A percentile compares a stretch with the other conserved stretches of the same genome.
Evolutionary conservation across 2,797 vertebrate genomes (phyloP).

Genomic region (Orestias chungarensis): DNA sequence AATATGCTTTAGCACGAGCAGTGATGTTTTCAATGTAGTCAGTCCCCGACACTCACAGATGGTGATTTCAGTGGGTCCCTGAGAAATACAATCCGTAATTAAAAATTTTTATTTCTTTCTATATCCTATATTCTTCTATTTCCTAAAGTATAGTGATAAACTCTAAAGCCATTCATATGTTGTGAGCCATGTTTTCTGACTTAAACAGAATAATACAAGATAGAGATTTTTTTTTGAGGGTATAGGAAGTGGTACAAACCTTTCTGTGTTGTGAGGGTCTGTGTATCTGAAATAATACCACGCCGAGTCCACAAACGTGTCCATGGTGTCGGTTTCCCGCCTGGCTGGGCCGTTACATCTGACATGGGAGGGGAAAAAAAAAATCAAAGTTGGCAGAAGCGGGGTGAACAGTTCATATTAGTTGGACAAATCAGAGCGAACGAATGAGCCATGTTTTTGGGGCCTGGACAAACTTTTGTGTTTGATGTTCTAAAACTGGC

Average conservation of each 20-base stretch:
- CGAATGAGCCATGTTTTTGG: constrained; percentile 40
- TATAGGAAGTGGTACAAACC: constrained; percentile 71
- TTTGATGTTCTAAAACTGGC: constrained; percentile 32
- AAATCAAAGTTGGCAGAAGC: constrained; percentile 31
- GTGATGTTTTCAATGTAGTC: too few species aligned
- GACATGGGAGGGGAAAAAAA: constrained; percentile 15
- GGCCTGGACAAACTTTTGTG: constrained; percentile 39
- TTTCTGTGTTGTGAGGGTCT: constrained; percentile 86
- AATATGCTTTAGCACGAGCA: too few species aligned
- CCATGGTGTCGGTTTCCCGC: constrained; percentile 97
- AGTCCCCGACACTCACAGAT: too few species aligned
- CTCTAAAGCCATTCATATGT: too few species aligned
- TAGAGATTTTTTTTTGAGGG: background rate
- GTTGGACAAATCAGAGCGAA: constrained; percentile 42
- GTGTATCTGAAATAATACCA: constrained; percentile 98
- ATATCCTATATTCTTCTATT: too few species aligned
- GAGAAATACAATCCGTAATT: too few species aligned
- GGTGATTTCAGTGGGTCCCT: too few species aligned
- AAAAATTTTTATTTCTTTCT: too few species aligned
- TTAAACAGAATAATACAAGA: background rate
- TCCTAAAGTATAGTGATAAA: too few species aligned
- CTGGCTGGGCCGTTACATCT: constrained; percentile 88
- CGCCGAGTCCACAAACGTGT: constrained; percentile 96
- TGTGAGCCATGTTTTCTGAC: background rate
- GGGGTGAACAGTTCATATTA: constrained; percentile 44